Evolutionary conservation across 2,797 vertebrate species (phyloP), one percentile per base, ranked within the genome.

Genomic region (Corythornis leucogaster): DNA sequence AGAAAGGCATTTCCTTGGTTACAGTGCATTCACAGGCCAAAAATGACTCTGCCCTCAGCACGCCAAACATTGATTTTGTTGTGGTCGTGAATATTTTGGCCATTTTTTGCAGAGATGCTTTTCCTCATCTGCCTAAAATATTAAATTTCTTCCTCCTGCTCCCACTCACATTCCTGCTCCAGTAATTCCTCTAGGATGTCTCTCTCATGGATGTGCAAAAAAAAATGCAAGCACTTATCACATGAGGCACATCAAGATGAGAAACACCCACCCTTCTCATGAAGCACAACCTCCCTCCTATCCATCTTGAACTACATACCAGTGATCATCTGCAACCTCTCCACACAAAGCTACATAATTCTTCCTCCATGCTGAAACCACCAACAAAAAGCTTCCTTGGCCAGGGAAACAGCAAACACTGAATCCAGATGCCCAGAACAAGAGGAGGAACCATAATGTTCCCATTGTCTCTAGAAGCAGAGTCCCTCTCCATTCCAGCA

Each of bases 261-360:
- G 85, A 91, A 95, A 95, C 85, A 94, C 89, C 92, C 91, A 95
- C 93, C 91, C 76, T 83, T 59, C 82, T 80, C 82, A 83, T 85
- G 89, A 93, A 94, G 90, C 71, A 77, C 62, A 71, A 93, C 68
- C 93, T 95, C 91, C 67, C 85, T 95, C 35, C 69, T 85, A 64
- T 91, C 89, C 76, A 55, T 94, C 89, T 93, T 85, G 33, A 95
- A 92, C 63, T 84, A 83, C 69, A 66, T 69, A 62, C 95, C 63
- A 83, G 30, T 2, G 15, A 93, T 93, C 91, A 85, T 95, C 92
- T 93, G 91, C 73, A 95, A 71, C 51, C 70, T 79, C 85, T 93
- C 64, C 6, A 6, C 51, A 83, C 66, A 76, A 92, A 87, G 55
- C 80, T 63, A 83, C 76, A 66, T 80, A 89, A 85, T 85, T 83